Base-by-base conservation (phyloP, 2,797 vertebrate genomes). In the Erpetoichthys calabaricus region DNA sequence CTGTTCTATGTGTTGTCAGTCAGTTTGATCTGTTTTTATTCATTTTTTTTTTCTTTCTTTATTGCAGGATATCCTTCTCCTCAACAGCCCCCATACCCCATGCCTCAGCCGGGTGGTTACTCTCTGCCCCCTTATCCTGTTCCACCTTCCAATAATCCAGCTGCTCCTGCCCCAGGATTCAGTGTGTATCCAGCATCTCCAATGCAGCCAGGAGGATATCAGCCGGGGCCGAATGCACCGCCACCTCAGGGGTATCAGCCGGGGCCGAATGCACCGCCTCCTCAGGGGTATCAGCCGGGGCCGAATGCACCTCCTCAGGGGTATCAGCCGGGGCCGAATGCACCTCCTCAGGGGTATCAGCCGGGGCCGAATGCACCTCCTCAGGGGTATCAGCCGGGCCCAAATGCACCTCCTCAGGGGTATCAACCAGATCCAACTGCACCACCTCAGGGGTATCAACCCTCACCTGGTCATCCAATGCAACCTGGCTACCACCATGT, bases 161-260 rank as follows among this genome's bases (percentile, higher is more conserved):
- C 75, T 1, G 75, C 80, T 3, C 78, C 85, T 3, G 70, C 79
- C 0, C 68, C 65, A 0, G 89, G 88, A 56, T 90, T 91, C 66
- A 74, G 60, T 3, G 8, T 73, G 55, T 77, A 67, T 42, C 70
- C 75, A 1, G n/a, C 54, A 2, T 5, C 54, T 10, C 7, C 8
- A 2, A 25, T 25, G 25, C 47, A 49, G 47, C 47, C 78, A 52
- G 69, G 78, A 72, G 65, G 57, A 56, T 83, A 82, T 68, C 67
- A 67, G 63, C 64, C 65, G 45, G n/a, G 53, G 53, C 5, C 7
- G 41, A 4, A 25, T 25, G n/a, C 25, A 5, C 51, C 9, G 8
- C 51, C 45, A 47, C n/a, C 46, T 9, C 46, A 47, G 46, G 9
- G 7, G 8, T 10, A 7, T 10, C 51, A 25, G 5, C 60, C 61